Conservation (phyloP, 2,113 vertebrate genomes). For the Hydropotes inermis region DNA sequence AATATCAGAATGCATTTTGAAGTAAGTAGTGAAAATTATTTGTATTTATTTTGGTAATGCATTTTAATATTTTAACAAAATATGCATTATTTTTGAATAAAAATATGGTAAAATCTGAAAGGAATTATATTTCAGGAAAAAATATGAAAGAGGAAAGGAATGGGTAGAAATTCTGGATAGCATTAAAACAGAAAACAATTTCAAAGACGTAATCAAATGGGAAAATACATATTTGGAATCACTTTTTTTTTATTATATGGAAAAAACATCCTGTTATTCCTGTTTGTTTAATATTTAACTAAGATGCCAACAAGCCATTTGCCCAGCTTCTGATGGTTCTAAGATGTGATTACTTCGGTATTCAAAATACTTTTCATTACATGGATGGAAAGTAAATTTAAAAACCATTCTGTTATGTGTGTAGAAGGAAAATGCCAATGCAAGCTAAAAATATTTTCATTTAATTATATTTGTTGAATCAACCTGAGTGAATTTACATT, state of each 20-base stretch:
- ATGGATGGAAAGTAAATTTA: constrained; percentile 65
- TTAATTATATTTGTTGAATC: constrained; percentile 39
- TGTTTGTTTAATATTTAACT: constrained; percentile 24
- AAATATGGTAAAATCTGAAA: background rate
- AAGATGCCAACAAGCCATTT: constrained; percentile 51
- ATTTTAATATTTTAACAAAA: background rate
- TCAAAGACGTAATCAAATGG: background rate
- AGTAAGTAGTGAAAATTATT: background rate
- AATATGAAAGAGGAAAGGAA: background rate
- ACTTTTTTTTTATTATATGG: background rate
- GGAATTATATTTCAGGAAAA: constrained; percentile 8
- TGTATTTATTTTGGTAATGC: background rate
- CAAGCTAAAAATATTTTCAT: constrained; percentile 31
- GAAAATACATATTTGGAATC: background rate
- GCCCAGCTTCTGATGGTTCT: constrained; percentile 70
- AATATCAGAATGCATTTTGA: background rate
- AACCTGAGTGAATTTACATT: constrained; percentile 37
- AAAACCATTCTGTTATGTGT: constrained; percentile 51
- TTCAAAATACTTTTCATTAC: constrained; percentile 60
- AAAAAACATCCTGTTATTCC: background rate
- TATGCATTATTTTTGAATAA: background rate
- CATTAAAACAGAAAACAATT: constrained; percentile 41
- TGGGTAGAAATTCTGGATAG: background rate
- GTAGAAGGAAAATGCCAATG: constrained; percentile 52
- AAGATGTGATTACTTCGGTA: constrained; percentile 62